Conservation (phyloP, 2,888 invertebrate species). For the Nematopogon swammerdamellus region DNA sequence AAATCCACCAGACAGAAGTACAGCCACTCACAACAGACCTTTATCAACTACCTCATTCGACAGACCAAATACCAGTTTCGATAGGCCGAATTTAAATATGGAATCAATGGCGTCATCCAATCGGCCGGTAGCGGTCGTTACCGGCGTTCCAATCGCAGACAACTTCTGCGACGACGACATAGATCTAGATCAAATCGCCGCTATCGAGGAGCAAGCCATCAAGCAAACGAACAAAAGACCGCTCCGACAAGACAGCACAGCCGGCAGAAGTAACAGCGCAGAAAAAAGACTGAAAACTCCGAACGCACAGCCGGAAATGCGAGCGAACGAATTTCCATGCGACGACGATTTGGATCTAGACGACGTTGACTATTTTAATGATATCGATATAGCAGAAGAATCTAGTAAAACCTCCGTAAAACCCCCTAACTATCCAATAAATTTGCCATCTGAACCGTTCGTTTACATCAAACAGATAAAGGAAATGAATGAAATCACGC, state of each 20-base stretch:
- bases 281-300: slow-evolving; percentile 12
- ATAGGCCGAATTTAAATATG: slow-evolving; percentile 4
- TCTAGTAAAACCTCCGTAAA: no score
- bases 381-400: slow-evolving; percentile 19
- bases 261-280: slow-evolving; percentile 23
- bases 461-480: slow-evolving; percentile 44
- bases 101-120: slow-evolving; percentile 14
- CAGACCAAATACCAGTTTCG: neutral
- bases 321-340: slow-evolving; percentile 26
- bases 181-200: slow-evolving; percentile 32
- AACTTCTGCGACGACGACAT: slow-evolving; percentile 32
- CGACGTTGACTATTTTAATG: slow-evolving; percentile 33
- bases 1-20: neutral
- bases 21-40: neutral
- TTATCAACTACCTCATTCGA: no score
- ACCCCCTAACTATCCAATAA: slow-evolving; percentile 13
- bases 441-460: slow-evolving; percentile 30
- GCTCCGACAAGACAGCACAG: slow-evolving; percentile 11
- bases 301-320: slow-evolving; percentile 13
- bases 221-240: slow-evolving; percentile 21
- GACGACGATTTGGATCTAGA: slow-evolving; percentile 27
- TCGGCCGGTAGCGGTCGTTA: slow-evolving; percentile 21
- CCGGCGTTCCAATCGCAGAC: slow-evolving; percentile 20
- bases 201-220: slow-evolving; percentile 29
- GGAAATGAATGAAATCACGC: slow-evolving; percentile 24